Conservation (phyloP, 2,113 vertebrate genomes). For the Cheirogaleus medius region DNA sequence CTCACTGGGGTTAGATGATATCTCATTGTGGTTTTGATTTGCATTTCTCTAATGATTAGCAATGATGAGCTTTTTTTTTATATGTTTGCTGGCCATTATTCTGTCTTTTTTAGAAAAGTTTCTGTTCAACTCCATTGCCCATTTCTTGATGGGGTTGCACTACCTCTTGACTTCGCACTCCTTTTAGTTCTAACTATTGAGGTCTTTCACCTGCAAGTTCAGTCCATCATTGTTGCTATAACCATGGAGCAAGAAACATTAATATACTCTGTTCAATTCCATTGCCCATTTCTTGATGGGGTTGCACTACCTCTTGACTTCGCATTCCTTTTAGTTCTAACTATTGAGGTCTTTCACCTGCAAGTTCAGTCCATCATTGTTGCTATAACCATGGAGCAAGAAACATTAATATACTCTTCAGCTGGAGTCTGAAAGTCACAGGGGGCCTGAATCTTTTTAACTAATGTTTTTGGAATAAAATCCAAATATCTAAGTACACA, state of each 20-base stretch:
- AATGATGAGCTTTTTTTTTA: too few species aligned
- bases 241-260: neutral
- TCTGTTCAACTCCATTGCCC: too few species aligned
- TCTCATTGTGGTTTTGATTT: too few species aligned
- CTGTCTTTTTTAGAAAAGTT: too few species aligned
- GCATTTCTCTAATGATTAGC: too few species aligned
- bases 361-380: neutral
- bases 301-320: neutral
- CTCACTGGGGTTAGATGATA: too few species aligned
- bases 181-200: neutral
- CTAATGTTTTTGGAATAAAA: neutral
- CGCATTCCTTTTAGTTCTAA: neutral
- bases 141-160: too few species aligned
- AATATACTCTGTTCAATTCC: neutral
- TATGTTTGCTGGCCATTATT: too few species aligned
- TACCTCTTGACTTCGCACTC: neutral
- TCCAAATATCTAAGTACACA: neutral
- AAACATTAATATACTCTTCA: neutral
- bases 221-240: neutral
- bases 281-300: too few species aligned
- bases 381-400: neutral
- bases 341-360: neutral
- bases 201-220: neutral
- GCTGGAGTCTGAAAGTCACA: neutral
- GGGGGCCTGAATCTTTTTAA: neutral